Evolutionary conservation across 2,888 invertebrate genomes (phyloP).

Genomic region (Spisula solida): DNA sequence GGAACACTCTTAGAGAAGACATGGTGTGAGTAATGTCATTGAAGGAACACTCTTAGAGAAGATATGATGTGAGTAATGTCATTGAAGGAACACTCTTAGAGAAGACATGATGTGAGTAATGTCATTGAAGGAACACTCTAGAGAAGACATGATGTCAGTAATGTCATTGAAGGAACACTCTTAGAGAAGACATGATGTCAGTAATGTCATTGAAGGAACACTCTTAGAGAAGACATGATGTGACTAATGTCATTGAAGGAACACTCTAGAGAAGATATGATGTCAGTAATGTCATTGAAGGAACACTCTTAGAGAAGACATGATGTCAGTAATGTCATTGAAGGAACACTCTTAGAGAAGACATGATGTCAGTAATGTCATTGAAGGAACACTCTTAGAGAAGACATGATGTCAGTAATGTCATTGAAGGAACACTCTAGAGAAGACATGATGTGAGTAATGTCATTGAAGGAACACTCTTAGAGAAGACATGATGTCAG

Average conservation of each 20-base stretch:
- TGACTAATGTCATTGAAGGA: neutral
- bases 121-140: too few species aligned
- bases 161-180: too few species aligned
- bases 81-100: too few species aligned
- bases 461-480: too few species aligned
- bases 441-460: neutral
- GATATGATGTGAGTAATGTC: neutral
- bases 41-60: too few species aligned
- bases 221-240: neutral
- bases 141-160: neutral
- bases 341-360: too few species aligned
- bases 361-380: slow-evolving; percentile 13
- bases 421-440: too few species aligned
- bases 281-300: slow-evolving; percentile 12
- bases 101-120: neutral
- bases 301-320: too few species aligned
- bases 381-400: too few species aligned
- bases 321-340: neutral
- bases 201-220: slow-evolving; percentile 12
- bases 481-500: neutral
- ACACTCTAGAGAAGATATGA: too few species aligned
- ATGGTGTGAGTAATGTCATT: slow-evolving; percentile 1
- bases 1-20: neutral
- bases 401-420: neutral
- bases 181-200: too few species aligned